A percentile compares a stretch with the other conserved stretches of the same genome.
Evolutionary conservation across 2,797 vertebrate genomes (phyloP).

Genomic region (Scarus forsteni): DNA sequence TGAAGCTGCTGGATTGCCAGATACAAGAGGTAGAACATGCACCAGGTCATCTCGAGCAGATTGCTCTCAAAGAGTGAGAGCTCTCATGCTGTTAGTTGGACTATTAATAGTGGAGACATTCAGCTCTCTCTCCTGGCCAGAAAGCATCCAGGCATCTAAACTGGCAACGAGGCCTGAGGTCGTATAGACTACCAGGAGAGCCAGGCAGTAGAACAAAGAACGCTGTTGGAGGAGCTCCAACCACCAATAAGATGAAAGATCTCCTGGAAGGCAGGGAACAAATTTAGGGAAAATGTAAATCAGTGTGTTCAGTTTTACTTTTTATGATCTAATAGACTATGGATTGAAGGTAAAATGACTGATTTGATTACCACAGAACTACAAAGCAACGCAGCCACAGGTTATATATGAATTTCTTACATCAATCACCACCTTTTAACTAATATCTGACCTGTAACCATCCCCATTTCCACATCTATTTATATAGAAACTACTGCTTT

Average conservation of each 20-base stretch:
- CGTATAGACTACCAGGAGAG: slow-evolving; percentile 36
- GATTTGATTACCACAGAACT: too few species aligned
- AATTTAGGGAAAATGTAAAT: background rate
- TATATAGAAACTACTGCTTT: too few species aligned
- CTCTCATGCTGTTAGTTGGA: slow-evolving; percentile 60
- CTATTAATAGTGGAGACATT: slow-evolving; percentile 73
- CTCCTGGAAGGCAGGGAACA: background rate
- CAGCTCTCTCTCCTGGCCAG: slow-evolving; percentile 44
- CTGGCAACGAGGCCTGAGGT: slow-evolving; percentile 46
- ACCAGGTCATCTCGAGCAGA: slow-evolving; percentile 61
- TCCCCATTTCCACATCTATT: too few species aligned
- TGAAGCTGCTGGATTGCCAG: slow-evolving; percentile 6
- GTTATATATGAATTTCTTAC: too few species aligned
- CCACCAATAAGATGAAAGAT: slow-evolving; percentile 1
- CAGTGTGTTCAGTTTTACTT: background rate
- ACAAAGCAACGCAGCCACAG: too few species aligned
- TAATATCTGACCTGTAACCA: too few species aligned
- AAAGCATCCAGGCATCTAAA: slow-evolving; percentile 49
- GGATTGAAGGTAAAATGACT: too few species aligned
- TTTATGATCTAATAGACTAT: too few species aligned
- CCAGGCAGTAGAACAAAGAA: slow-evolving; percentile 25
- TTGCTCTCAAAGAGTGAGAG: slow-evolving; percentile 58
- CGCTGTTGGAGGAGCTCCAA: slow-evolving; percentile 12
- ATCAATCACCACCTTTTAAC: too few species aligned
- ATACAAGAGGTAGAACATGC: slow-evolving; percentile 48